Evolutionary conservation across 2,888 invertebrate genomes (phyloP), one percentile per base, ranked within the genome.

Genomic region (Tenthredo scrophulariae): DNA sequence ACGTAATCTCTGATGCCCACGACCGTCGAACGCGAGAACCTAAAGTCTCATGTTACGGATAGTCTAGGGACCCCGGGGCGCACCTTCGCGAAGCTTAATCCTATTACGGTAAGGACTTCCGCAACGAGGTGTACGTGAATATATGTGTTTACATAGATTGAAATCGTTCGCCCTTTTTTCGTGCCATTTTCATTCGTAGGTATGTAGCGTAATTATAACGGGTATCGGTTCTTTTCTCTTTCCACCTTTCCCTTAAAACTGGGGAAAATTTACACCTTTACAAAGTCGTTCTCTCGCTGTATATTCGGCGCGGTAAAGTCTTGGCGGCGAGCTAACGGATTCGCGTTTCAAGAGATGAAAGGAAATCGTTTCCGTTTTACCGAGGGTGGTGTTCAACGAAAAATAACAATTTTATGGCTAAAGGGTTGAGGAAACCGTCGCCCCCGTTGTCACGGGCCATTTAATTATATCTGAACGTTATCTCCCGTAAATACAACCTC

Each of bases 381-480:
- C 26, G 10, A 18, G 62, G 58, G 79, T 33, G 5, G 37, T 62
- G 58, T 79, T 79, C 79, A 10, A 37, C 58, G 62, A 54, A 58
- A 79, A 79, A 58, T 58, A 62, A 79, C 37, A 79, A 58, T 54
- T 40, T 79, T 40, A 58, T 2, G 7, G 50, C 33, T 37, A 33
- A 29, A 77, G 77, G 77, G 77, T 54, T 77, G 29, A 29, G 29
- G 77, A 43, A 4, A n/a, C 9, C 74, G n/a, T 74, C 43, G 13
- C 26, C 43, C 43, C 15, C 33, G 40, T 43, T 40, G 22, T 74
- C 33, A 77, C 77, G 77, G n/a, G 77, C 46, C 77, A 77, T 77
- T 77, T 54, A 54, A 54, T 77, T 77, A 77, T 54, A 77, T 77
- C 77, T 33, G 77, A 77, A 33, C 77, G 77, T 77, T 77, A 77